Percentiles rank a stretch among this genome's conserved stretches.
Evolutionary conservation across 2,797 vertebrate species (phyloP).

Genomic region (Tiaroga cobitis): DNA sequence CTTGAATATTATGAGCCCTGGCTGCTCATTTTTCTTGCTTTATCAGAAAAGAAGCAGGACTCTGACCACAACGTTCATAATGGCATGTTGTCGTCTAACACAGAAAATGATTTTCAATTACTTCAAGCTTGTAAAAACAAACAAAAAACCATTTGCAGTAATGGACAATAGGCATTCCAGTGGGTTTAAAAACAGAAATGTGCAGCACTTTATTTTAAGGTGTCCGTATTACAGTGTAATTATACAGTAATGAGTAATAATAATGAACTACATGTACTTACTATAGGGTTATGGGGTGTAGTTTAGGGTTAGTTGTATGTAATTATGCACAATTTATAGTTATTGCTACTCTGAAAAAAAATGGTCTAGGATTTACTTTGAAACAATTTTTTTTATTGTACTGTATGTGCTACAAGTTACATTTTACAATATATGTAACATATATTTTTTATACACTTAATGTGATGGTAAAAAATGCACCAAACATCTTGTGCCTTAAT

Average conservation of each 20-base stretch:
- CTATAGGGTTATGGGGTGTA: neutral
- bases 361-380: neutral
- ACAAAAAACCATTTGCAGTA: neutral
- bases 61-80: neutral
- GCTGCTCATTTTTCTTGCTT: neutral
- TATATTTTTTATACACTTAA: neutral
- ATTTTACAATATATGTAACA: neutral
- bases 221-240: neutral
- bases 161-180: neutral
- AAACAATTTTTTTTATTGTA: too few species aligned
- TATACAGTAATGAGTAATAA: neutral
- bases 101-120: neutral
- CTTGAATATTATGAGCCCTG: constrained; percentile 18
- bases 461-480: neutral
- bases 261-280: neutral
- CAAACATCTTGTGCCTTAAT: neutral
- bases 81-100: neutral
- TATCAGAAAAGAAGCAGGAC: neutral
- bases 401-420: too few species aligned
- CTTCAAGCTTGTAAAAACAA: neutral
- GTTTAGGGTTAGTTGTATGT: neutral
- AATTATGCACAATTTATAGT: too few species aligned
- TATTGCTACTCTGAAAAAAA: neutral
- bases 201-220: neutral
- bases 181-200: neutral